These are phyloP conservation scores for Anoplopoma fimbria DNA, from an alignment of 2,113 vertebrate species.

Conservation along the genomic window DNA sequence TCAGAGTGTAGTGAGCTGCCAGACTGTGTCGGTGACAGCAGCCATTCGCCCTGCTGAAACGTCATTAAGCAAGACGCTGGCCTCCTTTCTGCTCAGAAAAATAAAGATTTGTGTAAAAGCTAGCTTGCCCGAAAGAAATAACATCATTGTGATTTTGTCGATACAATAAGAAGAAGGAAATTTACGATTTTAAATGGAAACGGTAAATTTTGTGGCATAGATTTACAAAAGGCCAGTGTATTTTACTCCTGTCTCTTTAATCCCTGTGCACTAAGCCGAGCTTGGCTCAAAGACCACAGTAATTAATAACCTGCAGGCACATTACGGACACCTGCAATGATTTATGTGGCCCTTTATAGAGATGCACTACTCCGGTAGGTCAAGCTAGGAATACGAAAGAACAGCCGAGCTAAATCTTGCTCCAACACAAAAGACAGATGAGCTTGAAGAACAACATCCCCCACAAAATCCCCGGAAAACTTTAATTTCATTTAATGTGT, in stretches of 20 bases:
- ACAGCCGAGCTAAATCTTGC: constrained; percentile 1
- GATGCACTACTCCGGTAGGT: constrained; percentile 63
- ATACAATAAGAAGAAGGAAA: neutral
- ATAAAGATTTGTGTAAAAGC: neutral
- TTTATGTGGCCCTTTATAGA: constrained; percentile 66
- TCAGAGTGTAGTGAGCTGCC: constrained; percentile 4
- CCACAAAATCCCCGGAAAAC: constrained; percentile 7
- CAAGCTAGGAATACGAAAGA: constrained; percentile 43
- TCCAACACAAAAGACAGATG: constrained; percentile 33
- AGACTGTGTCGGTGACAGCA: neutral
- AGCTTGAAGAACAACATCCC: constrained; percentile 23
- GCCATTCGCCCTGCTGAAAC: constrained; percentile 11
- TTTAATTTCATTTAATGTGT: constrained; percentile 31
- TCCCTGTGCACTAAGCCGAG: constrained; percentile 34
- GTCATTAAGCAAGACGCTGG: neutral
- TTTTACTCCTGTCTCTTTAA: constrained; percentile 32
- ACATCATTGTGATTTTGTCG: neutral
- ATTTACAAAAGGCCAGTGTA: constrained; percentile 14
- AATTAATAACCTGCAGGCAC: constrained; percentile 73
- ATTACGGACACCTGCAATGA: constrained; percentile 62
- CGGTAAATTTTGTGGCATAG: neutral
- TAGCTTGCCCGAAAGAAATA: neutral
- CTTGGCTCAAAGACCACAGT: constrained; percentile 57
- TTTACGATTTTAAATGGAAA: neutral
- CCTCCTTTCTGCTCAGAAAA: neutral